These are phyloP conservation scores for Aleiodes testaceus DNA, from an alignment of 2,888 invertebrate genomes.

Conservation along the genomic window DNA sequence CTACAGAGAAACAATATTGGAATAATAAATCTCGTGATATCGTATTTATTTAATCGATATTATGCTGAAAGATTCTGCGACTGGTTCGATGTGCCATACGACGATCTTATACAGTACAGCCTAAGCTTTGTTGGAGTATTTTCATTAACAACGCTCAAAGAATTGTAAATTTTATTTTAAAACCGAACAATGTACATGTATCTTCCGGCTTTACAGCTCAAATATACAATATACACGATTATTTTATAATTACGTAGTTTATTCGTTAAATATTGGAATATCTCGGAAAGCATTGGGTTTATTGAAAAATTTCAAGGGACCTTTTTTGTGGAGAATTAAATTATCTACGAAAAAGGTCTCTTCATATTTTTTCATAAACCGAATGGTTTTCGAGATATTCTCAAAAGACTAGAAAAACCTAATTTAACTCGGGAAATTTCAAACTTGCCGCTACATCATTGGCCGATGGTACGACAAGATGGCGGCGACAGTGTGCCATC, in stretches of 20 bases:
- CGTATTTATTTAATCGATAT: slow-evolving; percentile 64
- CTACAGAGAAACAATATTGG: slow-evolving; percentile 60
- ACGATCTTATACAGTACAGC: slow-evolving; percentile 67
- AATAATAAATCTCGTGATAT: slow-evolving; percentile 63
- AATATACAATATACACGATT: slow-evolving; percentile 21
- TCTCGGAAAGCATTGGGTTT: too few species aligned
- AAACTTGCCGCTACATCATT: neutral
- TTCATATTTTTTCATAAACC: too few species aligned
- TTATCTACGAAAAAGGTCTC: too few species aligned
- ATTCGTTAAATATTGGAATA: too few species aligned
- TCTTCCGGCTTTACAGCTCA: slow-evolving; percentile 33
- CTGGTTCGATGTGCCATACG: slow-evolving; percentile 66
- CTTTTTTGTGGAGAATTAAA: too few species aligned
- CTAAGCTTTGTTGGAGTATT: slow-evolving; percentile 67
- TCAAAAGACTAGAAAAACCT: too few species aligned
- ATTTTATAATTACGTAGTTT: neutral
- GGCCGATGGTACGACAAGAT: slow-evolving; percentile 1
- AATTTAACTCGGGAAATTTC: neutral
- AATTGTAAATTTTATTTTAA: slow-evolving; percentile 55
- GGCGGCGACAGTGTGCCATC: neutral
- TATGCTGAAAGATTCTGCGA: slow-evolving; percentile 68
- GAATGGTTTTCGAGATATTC: too few species aligned
- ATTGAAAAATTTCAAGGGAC: too few species aligned
- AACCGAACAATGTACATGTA: slow-evolving; percentile 12
- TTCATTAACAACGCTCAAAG: slow-evolving; percentile 62